Conservation (phyloP, 35 echinoderm and acorn worm genomes). For the Apostichopus californicus region DNA sequence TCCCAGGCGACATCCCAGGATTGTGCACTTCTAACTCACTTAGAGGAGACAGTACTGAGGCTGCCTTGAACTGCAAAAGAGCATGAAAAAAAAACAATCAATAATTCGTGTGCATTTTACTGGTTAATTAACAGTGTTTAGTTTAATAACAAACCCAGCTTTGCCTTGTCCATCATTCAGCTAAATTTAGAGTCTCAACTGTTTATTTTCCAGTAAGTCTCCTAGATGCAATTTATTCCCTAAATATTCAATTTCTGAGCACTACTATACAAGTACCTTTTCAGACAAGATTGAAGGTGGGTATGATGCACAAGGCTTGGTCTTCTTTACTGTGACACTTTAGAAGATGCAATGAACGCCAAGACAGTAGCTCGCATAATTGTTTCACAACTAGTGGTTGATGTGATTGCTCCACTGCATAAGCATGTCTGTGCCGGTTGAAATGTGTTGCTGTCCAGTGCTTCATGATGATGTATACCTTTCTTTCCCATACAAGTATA, state of each 20-base stretch:
- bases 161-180: too few species aligned
- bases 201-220: too few species aligned
- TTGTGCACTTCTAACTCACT: too few species aligned
- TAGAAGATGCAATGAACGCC: neutral
- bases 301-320: neutral
- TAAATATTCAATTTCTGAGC: too few species aligned
- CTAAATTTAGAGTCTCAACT: too few species aligned
- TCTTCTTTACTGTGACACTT: neutral
- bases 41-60: too few species aligned
- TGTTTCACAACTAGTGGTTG: neutral
- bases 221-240: too few species aligned
- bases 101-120: too few species aligned
- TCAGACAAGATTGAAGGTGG: neutral
- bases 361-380: neutral
- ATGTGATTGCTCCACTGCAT: constrained; percentile 16
- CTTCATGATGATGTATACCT: neutral
- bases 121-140: too few species aligned
- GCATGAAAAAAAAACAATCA: too few species aligned
- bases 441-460: neutral
- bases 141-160: too few species aligned
- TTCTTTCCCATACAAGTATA: neutral
- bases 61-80: too few species aligned
- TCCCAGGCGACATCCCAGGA: neutral
- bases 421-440: constrained; percentile 27
- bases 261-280: neutral